Conservation (phyloP, 2,888 invertebrate genomes). For the Yponomeuta sedellus region DNA sequence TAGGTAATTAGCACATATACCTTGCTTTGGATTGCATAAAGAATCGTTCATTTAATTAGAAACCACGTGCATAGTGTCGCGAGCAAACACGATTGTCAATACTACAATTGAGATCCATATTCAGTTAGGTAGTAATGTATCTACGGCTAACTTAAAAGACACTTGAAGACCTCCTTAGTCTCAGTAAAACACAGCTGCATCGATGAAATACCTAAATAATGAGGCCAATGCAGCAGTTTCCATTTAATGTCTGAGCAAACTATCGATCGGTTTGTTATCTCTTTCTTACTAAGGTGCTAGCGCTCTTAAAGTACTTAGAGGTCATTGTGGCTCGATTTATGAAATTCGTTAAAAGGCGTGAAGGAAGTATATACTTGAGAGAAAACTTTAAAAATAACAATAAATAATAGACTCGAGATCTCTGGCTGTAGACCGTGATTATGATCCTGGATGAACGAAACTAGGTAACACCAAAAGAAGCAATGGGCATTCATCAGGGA, state of each 20-base stretch:
- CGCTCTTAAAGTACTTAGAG: slow-evolving; percentile 30
- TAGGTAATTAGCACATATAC: no score
- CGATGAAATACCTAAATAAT: slow-evolving; percentile 61
- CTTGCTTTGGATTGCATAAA: no score
- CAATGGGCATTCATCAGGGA: no score
- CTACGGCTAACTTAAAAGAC: not conserved
- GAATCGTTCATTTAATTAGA: no score
- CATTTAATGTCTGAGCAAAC: slow-evolving; percentile 69
- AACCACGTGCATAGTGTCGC: no score
- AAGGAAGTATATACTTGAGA: not conserved
- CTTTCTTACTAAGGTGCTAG: slow-evolving; percentile 63
- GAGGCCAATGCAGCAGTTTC: slow-evolving; percentile 73
- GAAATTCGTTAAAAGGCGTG: not conserved
- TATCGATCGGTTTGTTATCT: slow-evolving; percentile 70
- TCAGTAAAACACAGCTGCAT: slow-evolving; percentile 9
- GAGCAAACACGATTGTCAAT: no score
- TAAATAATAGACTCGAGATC: not conserved
- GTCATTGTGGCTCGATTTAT: slow-evolving; percentile 21
- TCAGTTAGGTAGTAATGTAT: not conserved
- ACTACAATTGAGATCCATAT: not conserved
- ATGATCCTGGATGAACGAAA: not conserved
- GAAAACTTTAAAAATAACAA: no score
- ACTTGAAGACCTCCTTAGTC: not conserved
- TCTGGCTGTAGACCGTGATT: not conserved
- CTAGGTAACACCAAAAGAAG: not conserved